Conservation (phyloP, 2,888 invertebrate species). For the Orthonychiurus folsomi region DNA sequence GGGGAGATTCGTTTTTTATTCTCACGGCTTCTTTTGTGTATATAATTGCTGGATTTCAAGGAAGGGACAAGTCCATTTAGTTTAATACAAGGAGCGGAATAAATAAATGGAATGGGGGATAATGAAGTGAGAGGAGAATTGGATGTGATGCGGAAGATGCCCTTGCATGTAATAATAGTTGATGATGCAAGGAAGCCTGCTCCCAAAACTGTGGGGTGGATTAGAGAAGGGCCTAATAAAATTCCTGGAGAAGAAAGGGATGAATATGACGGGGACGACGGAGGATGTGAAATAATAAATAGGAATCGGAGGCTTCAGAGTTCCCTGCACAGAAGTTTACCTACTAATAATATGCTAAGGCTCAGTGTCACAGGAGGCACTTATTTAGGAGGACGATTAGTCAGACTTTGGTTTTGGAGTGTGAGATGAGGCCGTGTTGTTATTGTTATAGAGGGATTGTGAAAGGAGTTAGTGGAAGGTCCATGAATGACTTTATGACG, state of each 20-base stretch:
- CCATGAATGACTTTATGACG: conserved; percentile 17
- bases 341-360: conserved; percentile 1
- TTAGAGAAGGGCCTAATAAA: neutral
- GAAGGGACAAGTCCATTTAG: no score
- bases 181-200: neutral
- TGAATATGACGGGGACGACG: neutral
- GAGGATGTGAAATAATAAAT: neutral
- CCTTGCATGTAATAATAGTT: neutral
- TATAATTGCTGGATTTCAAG: no score
- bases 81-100: no score
- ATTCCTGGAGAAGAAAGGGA: neutral
- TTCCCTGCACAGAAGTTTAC: neutral
- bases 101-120: no score
- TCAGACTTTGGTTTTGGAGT: conserved; percentile 10
- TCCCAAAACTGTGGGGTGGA: neutral
- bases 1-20: no score
- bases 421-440: conserved; percentile 11
- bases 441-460: conserved; percentile 7
- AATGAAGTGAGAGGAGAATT: no score
- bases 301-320: neutral
- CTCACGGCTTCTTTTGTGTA: no score
- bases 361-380: neutral
- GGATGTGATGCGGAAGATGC: no score
- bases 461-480: conserved; percentile 8
- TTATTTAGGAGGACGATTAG: conserved; percentile 11